Conservation (phyloP, 2,888 invertebrate species). For the Caenorhabditis imperialis region DNA sequence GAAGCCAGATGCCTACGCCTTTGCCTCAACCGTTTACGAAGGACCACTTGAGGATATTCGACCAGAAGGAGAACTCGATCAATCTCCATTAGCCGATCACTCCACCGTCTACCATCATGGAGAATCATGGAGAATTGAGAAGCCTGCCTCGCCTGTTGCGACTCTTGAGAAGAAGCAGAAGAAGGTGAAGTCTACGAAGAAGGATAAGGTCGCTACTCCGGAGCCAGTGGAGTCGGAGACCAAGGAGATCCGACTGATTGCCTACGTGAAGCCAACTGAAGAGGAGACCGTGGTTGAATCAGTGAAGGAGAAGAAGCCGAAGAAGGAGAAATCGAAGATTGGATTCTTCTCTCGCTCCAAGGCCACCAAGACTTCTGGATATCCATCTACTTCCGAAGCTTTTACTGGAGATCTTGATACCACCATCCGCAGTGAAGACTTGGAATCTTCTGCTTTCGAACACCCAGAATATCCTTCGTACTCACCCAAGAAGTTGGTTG, state of each 20-base stretch:
- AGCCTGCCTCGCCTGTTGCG: slow-evolving; percentile 7
- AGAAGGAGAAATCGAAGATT: slow-evolving; percentile 15
- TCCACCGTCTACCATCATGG: slow-evolving; percentile 51
- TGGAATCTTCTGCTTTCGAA: slow-evolving; percentile 24
- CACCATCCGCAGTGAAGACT: slow-evolving; percentile 18
- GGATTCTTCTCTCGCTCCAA: too few species aligned
- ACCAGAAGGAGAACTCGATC: slow-evolving; percentile 35
- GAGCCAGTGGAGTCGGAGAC: slow-evolving; percentile 40
- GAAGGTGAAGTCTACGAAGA: slow-evolving; percentile 37
- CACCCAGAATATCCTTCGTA: slow-evolving; percentile 26
- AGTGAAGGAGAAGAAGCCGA: slow-evolving; percentile 13
- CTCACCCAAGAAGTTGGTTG: slow-evolving; percentile 21
- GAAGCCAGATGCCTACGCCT: slow-evolving; percentile 45
- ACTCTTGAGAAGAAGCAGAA: slow-evolving; percentile 23
- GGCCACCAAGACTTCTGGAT: background rate
- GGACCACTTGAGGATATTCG: slow-evolving; percentile 44
- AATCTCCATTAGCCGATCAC: slow-evolving; percentile 37
- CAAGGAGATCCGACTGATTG: slow-evolving; percentile 42
- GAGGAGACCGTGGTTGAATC: slow-evolving; percentile 7
- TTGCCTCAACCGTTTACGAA: slow-evolving; percentile 49
- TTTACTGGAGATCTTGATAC: slow-evolving; percentile 35
- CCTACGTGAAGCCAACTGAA: slow-evolving; percentile 25
- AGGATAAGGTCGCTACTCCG: slow-evolving; percentile 11
- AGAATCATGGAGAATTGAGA: slow-evolving; percentile 16
- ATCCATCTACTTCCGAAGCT: slow-evolving; percentile 11